Base-by-base conservation (phyloP, 2,113 vertebrate species). In the Dasyurus viverrinus region DNA sequence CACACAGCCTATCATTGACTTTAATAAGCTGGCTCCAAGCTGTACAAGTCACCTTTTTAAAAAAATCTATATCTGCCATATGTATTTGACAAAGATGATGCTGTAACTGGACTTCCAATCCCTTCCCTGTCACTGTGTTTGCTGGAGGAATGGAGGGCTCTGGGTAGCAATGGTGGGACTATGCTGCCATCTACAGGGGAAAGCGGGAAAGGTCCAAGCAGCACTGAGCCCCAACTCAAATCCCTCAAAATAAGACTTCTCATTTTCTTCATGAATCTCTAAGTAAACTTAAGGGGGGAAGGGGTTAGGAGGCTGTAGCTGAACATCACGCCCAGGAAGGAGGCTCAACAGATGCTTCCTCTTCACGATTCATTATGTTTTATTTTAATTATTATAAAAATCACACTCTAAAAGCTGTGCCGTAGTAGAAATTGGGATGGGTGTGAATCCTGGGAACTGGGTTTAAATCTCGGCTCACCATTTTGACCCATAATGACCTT, bases 101-200 rank as follows among this genome's bases (percentile, higher is more conserved):
- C 68, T 42, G n/a, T 8, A 42, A 23, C 68, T 76, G 68, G 68
- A 76, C 36, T 76, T 22, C 68, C 60, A 76, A 76, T 19, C 16
- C 68, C 6, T 76, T 42, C 16, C 3, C 68, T 23, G 68, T 2
- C 19, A 42, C 7, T 42, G n/a, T 42, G 68, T 11, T 16, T 16
- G 3, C 14, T 36, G 60, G 60, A 68, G 30, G 12, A 68, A 68
- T 16, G 94, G 1, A 50, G 30, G 0, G 10, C 25, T 0, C 0
- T 0, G 0, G 0, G 42, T 0, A 92, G 54, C 94, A 96, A 93
- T 1, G 16, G 0, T 52, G 95, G 90, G 50, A 94, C 95, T 96
- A 96, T 94, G 97, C 8, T 98, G 98, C 98, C 98, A 98, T 96
- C 98, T 98, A 93, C 97, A 97, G 98, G 96, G 57, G 0, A 93